Conservation (phyloP, 2,113 vertebrate genomes). For the Cnemophilus loriae region DNA sequence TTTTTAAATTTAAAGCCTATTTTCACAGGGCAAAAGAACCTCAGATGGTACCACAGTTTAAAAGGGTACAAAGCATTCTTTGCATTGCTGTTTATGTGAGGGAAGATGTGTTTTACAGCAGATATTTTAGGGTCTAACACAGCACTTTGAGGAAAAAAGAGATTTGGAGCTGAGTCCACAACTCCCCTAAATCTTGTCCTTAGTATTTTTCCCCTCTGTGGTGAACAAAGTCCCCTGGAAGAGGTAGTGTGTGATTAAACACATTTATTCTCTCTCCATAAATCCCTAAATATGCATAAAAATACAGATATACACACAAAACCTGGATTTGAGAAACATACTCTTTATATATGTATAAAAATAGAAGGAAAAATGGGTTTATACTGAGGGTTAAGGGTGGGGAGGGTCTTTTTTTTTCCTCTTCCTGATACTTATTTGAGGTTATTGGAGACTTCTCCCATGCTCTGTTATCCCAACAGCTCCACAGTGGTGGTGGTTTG, state of each 20-base stretch:
- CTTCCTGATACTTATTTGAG: not conserved
- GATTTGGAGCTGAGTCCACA: not conserved
- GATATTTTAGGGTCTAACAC: not conserved
- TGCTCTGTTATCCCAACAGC: not conserved
- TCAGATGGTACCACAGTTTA: not conserved
- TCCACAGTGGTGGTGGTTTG: rapidly evolving
- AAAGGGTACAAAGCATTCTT: not conserved
- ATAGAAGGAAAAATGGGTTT: not conserved
- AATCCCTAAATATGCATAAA: not conserved
- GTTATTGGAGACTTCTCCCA: not conserved
- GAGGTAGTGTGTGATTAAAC: not conserved
- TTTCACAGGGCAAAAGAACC: not conserved
- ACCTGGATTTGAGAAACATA: not conserved
- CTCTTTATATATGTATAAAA: not conserved
- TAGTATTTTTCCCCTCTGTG: not conserved
- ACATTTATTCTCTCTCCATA: not conserved
- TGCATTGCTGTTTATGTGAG: not conserved
- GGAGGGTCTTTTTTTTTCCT: not conserved
- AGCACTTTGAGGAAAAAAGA: not conserved
- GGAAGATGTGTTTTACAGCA: not conserved
- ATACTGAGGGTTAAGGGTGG: not conserved
- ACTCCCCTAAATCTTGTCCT: not conserved
- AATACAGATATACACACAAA: not conserved
- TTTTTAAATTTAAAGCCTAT: not conserved
- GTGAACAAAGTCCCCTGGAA: not conserved